phyloP scores from a whole-genome alignment of 2,888 invertebrate species.

The Stenolophus ochropezus region DNA sequence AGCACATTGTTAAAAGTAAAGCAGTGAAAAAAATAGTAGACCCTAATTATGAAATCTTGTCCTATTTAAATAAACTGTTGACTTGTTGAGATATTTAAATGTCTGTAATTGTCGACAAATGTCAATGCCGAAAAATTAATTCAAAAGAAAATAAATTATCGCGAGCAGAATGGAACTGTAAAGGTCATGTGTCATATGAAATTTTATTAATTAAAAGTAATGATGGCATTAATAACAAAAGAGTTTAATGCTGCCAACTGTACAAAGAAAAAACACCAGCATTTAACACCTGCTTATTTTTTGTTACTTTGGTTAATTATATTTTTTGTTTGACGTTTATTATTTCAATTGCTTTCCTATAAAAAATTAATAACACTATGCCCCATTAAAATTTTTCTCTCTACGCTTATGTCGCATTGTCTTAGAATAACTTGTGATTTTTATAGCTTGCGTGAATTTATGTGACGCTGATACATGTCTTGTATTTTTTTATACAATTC shows the following conservation, averaged over 20 bases:
- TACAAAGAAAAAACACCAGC: neutral
- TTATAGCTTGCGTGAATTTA: neutral
- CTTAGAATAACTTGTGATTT: constrained; percentile 4
- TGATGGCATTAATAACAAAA: neutral
- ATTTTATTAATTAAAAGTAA: neutral
- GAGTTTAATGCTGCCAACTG: neutral
- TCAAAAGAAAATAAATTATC: too few species aligned
- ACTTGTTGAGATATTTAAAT: neutral
- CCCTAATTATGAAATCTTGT: too few species aligned
- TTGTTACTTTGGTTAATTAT: neutral
- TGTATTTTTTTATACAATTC: neutral
- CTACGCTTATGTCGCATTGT: neutral
- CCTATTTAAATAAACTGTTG: neutral
- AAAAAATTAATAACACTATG: neutral
- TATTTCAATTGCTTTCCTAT: neutral
- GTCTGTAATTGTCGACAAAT: neutral
- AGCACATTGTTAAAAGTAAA: too few species aligned
- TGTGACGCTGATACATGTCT: neutral
- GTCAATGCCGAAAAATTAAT: neutral
- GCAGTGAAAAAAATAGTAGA: too few species aligned
- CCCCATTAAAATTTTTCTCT: neutral
- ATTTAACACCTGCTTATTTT: neutral
- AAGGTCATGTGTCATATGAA: neutral
- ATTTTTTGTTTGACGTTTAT: neutral
- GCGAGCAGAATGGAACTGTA: neutral